Evolutionary conservation across 2,797 vertebrate genomes (phyloP).

Genomic region (Aeoliscus strigatus): DNA sequence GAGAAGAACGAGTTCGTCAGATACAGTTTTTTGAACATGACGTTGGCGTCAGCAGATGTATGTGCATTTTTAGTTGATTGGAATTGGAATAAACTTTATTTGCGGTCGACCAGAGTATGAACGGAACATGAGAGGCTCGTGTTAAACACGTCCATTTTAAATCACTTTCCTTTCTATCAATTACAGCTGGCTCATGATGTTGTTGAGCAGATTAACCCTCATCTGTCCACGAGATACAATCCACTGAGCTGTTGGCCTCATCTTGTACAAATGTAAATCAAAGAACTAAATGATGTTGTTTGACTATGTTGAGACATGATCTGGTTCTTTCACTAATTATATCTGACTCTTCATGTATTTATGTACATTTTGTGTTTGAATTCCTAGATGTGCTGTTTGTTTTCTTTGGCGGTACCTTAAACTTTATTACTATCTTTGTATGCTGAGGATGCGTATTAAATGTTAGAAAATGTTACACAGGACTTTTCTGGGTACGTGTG

Average conservation of each 20-base stretch:
- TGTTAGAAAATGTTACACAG: too few relatives aligned
- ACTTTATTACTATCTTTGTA: too few relatives aligned
- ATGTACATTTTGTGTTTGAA: too few relatives aligned
- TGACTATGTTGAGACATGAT: too few relatives aligned
- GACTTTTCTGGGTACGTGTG: slow-evolving; percentile 5
- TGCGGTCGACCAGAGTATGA: background rate
- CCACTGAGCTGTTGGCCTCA: slow-evolving; percentile 22
- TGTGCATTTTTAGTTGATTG: too few relatives aligned
- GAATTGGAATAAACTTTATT: slow-evolving; percentile 1
- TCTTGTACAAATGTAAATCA: slow-evolving; percentile 3
- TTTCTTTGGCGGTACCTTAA: too few relatives aligned
- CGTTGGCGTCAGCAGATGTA: too few relatives aligned
- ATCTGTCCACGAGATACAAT: slow-evolving; percentile 33
- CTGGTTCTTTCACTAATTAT: background rate
- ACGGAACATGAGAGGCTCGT: slow-evolving; percentile 10
- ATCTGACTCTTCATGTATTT: too few relatives aligned
- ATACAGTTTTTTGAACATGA: too few relatives aligned
- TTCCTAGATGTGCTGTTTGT: too few relatives aligned
- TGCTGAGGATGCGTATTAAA: too few relatives aligned
- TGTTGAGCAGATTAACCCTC: slow-evolving; percentile 64
- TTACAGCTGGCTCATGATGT: slow-evolving; percentile 52
- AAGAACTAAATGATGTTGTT: background rate
- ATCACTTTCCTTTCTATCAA: slow-evolving; percentile 51
- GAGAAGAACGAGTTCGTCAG: too few relatives aligned
- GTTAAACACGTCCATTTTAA: slow-evolving; percentile 29